Base-by-base conservation (phyloP, 2,888 invertebrate species). In the Melanotus villosus region DNA sequence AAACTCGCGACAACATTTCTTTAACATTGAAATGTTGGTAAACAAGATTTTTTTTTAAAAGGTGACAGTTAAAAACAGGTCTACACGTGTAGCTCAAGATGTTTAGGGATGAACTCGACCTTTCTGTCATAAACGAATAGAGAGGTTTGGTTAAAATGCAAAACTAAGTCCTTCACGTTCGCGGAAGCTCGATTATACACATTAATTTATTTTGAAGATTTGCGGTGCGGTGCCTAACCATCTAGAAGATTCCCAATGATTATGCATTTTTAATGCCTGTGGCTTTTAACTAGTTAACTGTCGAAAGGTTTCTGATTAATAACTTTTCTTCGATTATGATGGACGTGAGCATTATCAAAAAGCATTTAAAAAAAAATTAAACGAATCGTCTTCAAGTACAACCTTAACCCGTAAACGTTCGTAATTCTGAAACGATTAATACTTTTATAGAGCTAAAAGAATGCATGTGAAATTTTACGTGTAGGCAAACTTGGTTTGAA, bases 401-500 rank as follows among this genome's bases (percentile, higher is more conserved):
- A 32, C 52, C 52, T 52, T 52, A 52, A 52, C 52, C 52, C 10
- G 52, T 32, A 52, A 16, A 32, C 16, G 32, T 12, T 32, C 32
- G 16, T 32, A n/a, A n/a, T 32, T 16, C 52, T 32, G 34, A 26
- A 19, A 6, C 47, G 47, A 47, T 47, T 47, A 26, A n/a, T 10
- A 23, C 47, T 47, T 47, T 41, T 38, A 41, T 26, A 41, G 30
- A 47, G 19, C 19, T 36, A 38, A 34, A 43, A 52, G 52, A 52
- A 52, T 32, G 52, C 47, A 47, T 47, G 52, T 32, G 52, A 52
- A 52, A 52, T 52, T 52, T 30, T 50, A 41, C 45, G 50, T 52
- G 50, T 38, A 38, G 32, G 26, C 47, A 47, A 38, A 52, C 52
- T 18, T 62, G 50, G 62, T 52, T 50, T 62, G 62, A 62, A 62